Evolutionary conservation across 2,888 invertebrate species (phyloP).

Genomic region (Nomada hirtipes): DNA sequence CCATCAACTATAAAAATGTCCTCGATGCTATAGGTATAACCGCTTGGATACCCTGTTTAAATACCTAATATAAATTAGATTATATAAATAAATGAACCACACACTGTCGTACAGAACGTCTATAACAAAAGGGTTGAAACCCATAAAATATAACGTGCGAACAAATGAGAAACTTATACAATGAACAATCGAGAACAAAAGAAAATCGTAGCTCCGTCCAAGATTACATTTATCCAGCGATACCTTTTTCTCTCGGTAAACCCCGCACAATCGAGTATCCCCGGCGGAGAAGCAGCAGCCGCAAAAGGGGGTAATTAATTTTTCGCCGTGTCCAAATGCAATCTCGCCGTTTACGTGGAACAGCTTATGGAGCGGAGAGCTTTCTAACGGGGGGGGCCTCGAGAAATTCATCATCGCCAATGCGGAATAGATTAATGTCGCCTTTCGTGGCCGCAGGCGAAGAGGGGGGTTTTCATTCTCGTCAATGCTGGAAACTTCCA

Average conservation of each 20-base stretch:
- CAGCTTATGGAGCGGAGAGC: slow-evolving; percentile 44
- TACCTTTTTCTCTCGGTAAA: no score
- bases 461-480: slow-evolving; percentile 55
- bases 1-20: no score
- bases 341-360: slow-evolving; percentile 25
- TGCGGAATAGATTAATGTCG: slow-evolving; percentile 69
- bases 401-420: slow-evolving; percentile 66
- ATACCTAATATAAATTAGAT: no score
- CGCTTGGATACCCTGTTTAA: no score
- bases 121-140: no score
- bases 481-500: slow-evolving; percentile 72
- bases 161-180: no score
- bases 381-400: slow-evolving; percentile 31
- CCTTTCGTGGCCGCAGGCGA: slow-evolving; percentile 33
- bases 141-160: no score
- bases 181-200: neutral
- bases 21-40: no score
- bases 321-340: slow-evolving; percentile 34
- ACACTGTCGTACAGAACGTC: no score
- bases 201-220: neutral
- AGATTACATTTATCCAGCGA: neutral
- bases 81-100: no score
- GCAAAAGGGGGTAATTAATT: slow-evolving; percentile 47
- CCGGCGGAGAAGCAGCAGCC: slow-evolving; percentile 6
- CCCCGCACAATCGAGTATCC: neutral